phyloP scores from a whole-genome alignment of 2,113 vertebrate genomes.

The Pelecanoides urinatrix region DNA sequence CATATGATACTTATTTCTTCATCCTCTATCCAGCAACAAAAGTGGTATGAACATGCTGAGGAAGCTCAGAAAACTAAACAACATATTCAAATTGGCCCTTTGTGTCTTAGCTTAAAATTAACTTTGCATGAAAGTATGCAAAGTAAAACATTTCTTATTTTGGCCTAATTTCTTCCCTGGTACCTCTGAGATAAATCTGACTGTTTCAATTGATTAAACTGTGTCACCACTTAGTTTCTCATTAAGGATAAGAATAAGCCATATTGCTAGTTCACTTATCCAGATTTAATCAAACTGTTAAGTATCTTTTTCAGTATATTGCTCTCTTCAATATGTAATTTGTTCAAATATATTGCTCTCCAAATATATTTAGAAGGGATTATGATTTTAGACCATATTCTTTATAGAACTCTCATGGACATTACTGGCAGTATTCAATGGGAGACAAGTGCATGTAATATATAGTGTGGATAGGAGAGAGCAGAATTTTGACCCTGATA shows the following conservation, averaged over 20 bases:
- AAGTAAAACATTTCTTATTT: not conserved
- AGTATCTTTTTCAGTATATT: slow-evolving; percentile 45
- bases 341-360: slow-evolving; percentile 19
- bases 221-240: not conserved
- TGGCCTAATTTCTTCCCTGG: not conserved
- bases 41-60: not conserved
- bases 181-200: not conserved
- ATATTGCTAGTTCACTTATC: not conserved
- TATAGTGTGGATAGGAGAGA: not conserved
- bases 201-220: slow-evolving; percentile 7
- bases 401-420: not conserved
- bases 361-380: slow-evolving; percentile 8
- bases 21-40: not conserved
- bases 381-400: not conserved
- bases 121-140: not conserved
- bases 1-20: not conserved
- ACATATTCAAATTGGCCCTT: not conserved
- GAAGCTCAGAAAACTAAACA: not conserved
- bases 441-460: not conserved
- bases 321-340: not conserved
- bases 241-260: not conserved
- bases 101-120: not conserved
- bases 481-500: not conserved
- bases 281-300: slow-evolving; percentile 30
- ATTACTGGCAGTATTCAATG: not conserved